Evolutionary conservation across 1,140 invertebrate genomes (phyloP).

Genomic region (Episyrphus balteatus): DNA sequence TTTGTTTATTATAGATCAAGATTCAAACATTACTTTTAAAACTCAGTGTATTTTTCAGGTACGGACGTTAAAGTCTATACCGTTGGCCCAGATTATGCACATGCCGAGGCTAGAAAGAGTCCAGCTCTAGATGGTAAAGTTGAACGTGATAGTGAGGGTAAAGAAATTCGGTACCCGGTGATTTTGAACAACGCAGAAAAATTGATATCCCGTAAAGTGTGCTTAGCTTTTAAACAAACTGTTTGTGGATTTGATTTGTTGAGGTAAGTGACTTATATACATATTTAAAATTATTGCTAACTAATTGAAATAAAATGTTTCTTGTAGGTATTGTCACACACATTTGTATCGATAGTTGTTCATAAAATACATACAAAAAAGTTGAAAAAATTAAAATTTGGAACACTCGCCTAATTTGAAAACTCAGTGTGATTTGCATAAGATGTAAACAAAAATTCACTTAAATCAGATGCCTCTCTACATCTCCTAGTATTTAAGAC

Average conservation of each 20-base stretch:
- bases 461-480: too few relatives aligned
- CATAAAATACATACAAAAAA: neutral
- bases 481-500: too few relatives aligned
- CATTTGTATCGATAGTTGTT: neutral
- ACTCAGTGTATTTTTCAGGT: slow-evolving; percentile 40
- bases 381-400: too few relatives aligned
- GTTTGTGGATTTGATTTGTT: slow-evolving; percentile 99
- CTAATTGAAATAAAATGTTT: neutral
- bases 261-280: slow-evolving; percentile 50
- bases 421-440: too few relatives aligned
- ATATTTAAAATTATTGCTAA: neutral
- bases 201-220: slow-evolving; percentile 97
- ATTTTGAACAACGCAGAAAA: slow-evolving; percentile 97
- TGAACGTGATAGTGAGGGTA: slow-evolving; percentile 94
- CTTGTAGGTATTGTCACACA: neutral
- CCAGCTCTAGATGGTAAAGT: slow-evolving; percentile 97
- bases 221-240: slow-evolving; percentile 96
- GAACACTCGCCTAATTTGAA: too few relatives aligned
- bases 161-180: slow-evolving; percentile 97
- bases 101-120: slow-evolving; percentile 97
- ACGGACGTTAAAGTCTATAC: slow-evolving; percentile 53
- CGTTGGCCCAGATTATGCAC: slow-evolving; percentile 93
- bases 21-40: slow-evolving; percentile 38
- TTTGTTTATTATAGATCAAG: neutral
- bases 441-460: too few relatives aligned